Evolutionary conservation across 2,797 vertebrate genomes (phyloP), one percentile per base, ranked within the genome.

Genomic region (Alcedo atthis): DNA sequence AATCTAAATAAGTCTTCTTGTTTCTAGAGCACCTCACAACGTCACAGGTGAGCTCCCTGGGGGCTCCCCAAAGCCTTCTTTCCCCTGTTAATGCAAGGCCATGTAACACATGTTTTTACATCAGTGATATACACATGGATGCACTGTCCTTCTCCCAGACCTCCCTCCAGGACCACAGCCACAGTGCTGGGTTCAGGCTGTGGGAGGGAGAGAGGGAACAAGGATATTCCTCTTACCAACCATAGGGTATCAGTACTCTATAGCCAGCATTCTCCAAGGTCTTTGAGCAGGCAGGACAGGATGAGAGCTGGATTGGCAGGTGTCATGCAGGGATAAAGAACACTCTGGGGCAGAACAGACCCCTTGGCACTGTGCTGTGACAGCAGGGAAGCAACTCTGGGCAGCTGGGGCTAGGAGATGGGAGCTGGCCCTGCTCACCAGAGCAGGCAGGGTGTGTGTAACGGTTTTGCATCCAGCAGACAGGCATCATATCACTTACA

Each of bases 361-460:
- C n/a, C 35, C 0, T 0, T 21, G 46, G 43, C 2, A 8, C 57
- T 26, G 43, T 43, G 79, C 30, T 69, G 73, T 54, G 73, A 22
- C 40, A 43, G 80, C 68, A 76, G 49, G 10, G 67, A 75, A 15
- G 15, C 25, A 67, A 43, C 32, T n/a, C 19, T 12, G 35, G 25
- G 55, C 35, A 58, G 43, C 43, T 1, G 1, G 35, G 30, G 37
- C 51, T 40, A 46, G 57, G 24, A 54, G 37, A 1, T 3, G 25
- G 45, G 43, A 81, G 46, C 28, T 77, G 86, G 35, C 48, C 42
- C 15, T 4, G 14, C 62, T 67, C 69, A 6, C 17, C 25, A 8
- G 55, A 43, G 35, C 59, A 6, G 1, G 9, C 0, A 0, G 12
- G 19, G 35, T 49, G 49, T 17, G 32, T 4, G 2, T 30, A 40